phyloP scores from a whole-genome alignment of 1,140 invertebrate genomes.

The Drosophila cardini region DNA sequence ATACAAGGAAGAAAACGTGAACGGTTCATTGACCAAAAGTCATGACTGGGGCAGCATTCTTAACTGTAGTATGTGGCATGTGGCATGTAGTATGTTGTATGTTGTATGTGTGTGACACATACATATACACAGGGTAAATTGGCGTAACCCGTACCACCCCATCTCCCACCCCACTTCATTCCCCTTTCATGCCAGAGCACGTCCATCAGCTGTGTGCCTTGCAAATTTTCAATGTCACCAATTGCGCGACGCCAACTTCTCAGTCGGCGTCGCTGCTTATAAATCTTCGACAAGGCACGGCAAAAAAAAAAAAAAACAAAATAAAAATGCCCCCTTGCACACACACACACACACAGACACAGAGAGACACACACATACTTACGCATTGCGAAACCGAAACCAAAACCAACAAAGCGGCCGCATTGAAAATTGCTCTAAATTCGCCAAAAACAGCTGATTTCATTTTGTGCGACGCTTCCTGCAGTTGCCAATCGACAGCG shows the following conservation, averaged over 20 bases:
- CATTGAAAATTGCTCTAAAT: conserved; percentile 82
- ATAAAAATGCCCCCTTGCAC: conserved; percentile 17
- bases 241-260: conserved; percentile 71
- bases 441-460: conserved; percentile 82
- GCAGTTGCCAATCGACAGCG: conserved; percentile 63
- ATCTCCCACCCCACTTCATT: not conserved
- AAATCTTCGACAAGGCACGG: conserved; percentile 72
- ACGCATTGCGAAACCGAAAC: conserved; percentile 20
- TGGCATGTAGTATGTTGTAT: not conserved
- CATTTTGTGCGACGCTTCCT: conserved; percentile 62
- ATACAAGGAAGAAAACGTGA: conserved; percentile 3
- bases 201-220: conserved; percentile 62
- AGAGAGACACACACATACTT: not conserved
- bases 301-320: conserved; percentile 37
- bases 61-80: not conserved
- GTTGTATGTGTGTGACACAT: conserved; percentile 11
- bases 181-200: not conserved
- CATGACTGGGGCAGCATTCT: conserved; percentile 41
- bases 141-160: not conserved
- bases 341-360: conserved; percentile 11
- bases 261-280: conserved; percentile 68
- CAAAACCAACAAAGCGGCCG: conserved; percentile 57
- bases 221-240: conserved; percentile 83
- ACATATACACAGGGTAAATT: conserved; percentile 36
- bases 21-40: conserved; percentile 77